Conservation (phyloP, 2,113 vertebrate species). For the Ctenodactylus gundi region DNA sequence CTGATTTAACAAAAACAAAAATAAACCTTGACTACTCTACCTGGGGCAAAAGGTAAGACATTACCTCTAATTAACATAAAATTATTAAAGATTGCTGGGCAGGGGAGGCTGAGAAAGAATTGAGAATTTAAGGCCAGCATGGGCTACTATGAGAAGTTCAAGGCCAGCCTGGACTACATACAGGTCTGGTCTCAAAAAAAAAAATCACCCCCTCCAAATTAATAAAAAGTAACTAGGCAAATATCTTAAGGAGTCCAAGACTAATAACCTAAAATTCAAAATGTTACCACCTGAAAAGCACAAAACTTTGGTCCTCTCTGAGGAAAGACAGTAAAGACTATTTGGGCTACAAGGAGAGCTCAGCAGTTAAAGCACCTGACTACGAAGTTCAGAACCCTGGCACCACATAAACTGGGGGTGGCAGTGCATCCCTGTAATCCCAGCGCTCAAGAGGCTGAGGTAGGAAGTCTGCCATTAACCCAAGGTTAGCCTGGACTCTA, state of each 20-base stretch:
- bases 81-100: not conserved
- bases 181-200: not conserved
- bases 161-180: not conserved
- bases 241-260: not conserved
- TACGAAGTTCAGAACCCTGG: no score
- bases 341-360: no score
- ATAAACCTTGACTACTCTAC: not conserved
- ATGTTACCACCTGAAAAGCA: not conserved
- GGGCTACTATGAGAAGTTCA: not conserved
- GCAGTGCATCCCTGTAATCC: no score
- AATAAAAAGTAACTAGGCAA: conserved; percentile 18
- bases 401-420: no score
- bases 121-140: not conserved
- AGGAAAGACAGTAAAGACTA: no score
- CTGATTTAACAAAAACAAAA: not conserved
- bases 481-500: no score
- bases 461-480: no score
- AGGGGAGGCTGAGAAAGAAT: not conserved
- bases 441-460: no score
- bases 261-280: conserved; percentile 35
- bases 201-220: not conserved
- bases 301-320: not conserved
- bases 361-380: no score
- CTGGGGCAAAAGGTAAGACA: not conserved
- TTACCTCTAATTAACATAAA: not conserved